phyloP scores from a whole-genome alignment of 2,888 invertebrate genomes.

The Mesopsocus fuscifrons region DNA sequence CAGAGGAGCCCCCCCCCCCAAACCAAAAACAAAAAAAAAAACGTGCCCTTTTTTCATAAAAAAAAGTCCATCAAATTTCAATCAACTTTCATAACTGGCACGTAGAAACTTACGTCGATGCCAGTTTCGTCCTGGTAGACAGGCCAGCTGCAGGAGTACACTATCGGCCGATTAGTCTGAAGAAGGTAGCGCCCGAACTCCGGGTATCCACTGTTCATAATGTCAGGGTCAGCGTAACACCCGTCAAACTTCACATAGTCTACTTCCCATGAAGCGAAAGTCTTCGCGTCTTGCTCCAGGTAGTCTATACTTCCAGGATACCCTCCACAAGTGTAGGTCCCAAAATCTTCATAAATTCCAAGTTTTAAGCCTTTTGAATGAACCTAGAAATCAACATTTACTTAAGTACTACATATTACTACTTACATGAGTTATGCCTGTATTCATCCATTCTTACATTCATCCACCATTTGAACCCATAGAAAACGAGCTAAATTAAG shows the following conservation, averaged over 20 bases:
- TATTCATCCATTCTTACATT: no score
- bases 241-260: conserved; percentile 41
- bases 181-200: conserved; percentile 31
- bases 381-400: conserved; percentile 27
- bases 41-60: no score
- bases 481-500: no score
- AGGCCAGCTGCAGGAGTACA: conserved; percentile 39
- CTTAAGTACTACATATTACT: no score
- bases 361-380: conserved; percentile 33
- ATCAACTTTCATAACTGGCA: no score
- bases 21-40: no score
- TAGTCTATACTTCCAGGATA: conserved; percentile 32
- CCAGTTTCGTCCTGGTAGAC: conserved; percentile 26
- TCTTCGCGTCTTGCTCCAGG: conserved; percentile 30
- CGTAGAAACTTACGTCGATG: conserved; percentile 20
- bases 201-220: conserved; percentile 27
- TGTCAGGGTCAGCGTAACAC: conserved; percentile 28
- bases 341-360: conserved; percentile 39
- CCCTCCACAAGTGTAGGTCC: conserved; percentile 34
- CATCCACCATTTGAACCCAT: no score
- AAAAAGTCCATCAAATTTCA: no score
- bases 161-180: conserved; percentile 31
- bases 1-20: no score
- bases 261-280: conserved; percentile 36
- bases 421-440: no score